Conservation (phyloP, 2,113 vertebrate species). For the Odontesthes bonariensis region DNA sequence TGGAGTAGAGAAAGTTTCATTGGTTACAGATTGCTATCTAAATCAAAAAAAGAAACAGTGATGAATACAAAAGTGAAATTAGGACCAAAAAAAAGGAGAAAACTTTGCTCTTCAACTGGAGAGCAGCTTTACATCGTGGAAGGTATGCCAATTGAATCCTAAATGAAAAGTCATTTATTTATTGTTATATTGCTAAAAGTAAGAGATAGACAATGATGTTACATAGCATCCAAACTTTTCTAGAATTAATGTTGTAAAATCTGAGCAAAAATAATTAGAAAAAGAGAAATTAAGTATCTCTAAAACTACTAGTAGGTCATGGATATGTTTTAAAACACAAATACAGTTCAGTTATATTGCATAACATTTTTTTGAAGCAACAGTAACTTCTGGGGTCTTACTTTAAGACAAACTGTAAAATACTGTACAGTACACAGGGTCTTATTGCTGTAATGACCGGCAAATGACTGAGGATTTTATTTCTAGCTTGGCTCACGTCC, state of each 20-base stretch:
- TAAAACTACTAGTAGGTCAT: too few relatives aligned
- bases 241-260: not conserved
- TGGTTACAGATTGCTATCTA: constrained; percentile 36
- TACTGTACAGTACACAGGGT: constrained; percentile 21
- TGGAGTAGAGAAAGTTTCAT: constrained; percentile 16
- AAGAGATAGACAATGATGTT: not conserved
- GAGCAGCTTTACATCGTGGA: not conserved
- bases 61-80: not conserved
- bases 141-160: too few relatives aligned
- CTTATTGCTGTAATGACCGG: constrained; percentile 36
- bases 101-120: not conserved
- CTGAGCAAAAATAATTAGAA: not conserved
- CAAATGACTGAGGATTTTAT: constrained; percentile 20
- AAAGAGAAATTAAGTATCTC: not conserved
- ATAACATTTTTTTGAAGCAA: constrained; percentile 4
- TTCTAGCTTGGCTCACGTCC: constrained; percentile 32
- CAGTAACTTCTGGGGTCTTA: constrained; percentile 3
- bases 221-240: too few relatives aligned
- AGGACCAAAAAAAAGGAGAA: not conserved
- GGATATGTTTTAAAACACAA: too few relatives aligned
- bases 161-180: not conserved
- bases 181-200: constrained; percentile 2
- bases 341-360: constrained; percentile 1
- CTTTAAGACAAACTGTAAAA: constrained; percentile 27
- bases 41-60: constrained; percentile 12